Percentiles rank a stretch among this genome's conserved stretches.
These are phyloP conservation scores for Microcebus murinus DNA, from an alignment of 2,113 vertebrate genomes.

Conservation along the genomic window DNA sequence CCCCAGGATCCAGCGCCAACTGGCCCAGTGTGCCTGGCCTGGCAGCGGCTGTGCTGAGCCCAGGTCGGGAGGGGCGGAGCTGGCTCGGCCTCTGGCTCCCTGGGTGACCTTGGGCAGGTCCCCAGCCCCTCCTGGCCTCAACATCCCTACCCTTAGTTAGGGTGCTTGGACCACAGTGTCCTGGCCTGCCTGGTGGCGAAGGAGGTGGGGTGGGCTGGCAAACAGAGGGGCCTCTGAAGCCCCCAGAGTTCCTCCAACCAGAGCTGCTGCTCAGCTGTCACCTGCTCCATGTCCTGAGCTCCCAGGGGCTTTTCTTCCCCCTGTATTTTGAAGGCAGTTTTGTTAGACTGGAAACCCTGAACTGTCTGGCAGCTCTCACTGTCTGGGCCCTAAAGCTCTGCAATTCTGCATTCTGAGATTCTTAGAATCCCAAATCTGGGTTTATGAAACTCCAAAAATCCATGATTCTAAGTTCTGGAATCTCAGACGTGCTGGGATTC, in stretches of 20 bases:
- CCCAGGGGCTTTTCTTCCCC: neutral
- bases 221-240: neutral
- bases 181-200: neutral
- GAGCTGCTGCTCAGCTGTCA: neutral
- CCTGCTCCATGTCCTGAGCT: neutral
- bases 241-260: neutral
- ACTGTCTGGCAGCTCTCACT: neutral
- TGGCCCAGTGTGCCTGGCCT: neutral
- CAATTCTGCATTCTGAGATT: neutral
- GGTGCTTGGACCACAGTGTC: too few relatives aligned
- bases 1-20: neutral
- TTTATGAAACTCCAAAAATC: neutral
- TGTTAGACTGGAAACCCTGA: neutral
- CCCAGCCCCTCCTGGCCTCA: neutral
- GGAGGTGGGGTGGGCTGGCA: rapidly evolving
- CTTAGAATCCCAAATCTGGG: neutral
- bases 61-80: neutral
- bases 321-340: neutral
- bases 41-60: neutral
- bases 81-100: neutral
- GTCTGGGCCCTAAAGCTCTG: neutral
- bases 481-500: neutral
- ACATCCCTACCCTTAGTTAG: neutral
- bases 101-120: neutral
- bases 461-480: neutral